Conservation (phyloP, 1,140 invertebrate genomes). For the Heliconius hermathena region DNA sequence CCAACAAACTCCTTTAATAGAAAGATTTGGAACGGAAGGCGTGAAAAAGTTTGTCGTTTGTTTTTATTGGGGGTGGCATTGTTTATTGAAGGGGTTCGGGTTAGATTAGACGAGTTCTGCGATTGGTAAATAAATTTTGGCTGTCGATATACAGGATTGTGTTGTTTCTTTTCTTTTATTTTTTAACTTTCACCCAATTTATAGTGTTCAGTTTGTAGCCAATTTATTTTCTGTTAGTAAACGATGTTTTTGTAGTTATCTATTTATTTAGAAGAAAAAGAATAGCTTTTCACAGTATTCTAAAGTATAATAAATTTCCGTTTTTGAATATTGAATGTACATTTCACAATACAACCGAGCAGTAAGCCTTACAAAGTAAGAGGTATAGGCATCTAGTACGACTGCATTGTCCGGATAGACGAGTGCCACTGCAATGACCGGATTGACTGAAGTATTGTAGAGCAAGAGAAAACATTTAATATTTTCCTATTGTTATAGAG, state of each 20-base stretch:
- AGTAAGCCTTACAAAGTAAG: neutral
- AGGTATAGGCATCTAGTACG: neutral
- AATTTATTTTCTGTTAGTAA: neutral
- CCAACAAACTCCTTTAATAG: slow-evolving; percentile 38
- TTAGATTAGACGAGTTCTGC: slow-evolving; percentile 19
- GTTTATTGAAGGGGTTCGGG: slow-evolving; percentile 15
- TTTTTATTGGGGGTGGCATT: slow-evolving; percentile 19
- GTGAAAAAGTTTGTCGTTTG: slow-evolving; percentile 36
- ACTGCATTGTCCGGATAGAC: neutral
- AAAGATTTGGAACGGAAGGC: slow-evolving; percentile 30
- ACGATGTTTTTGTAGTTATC: neutral
- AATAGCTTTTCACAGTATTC: neutral
- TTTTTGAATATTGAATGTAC: neutral
- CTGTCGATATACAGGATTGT: neutral
- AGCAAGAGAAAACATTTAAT: neutral
- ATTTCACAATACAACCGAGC: neutral
- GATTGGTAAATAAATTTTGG: neutral
- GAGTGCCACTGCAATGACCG: neutral
- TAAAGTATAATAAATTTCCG: neutral
- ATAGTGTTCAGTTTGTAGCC: neutral
- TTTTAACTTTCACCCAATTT: neutral
- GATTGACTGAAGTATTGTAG: neutral
- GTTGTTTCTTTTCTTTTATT: neutral
- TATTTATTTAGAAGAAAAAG: neutral
- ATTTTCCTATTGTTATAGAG: neutral